Evolutionary conservation across 2,888 invertebrate species (phyloP).

Genomic region (Leistus spinibarbis): DNA sequence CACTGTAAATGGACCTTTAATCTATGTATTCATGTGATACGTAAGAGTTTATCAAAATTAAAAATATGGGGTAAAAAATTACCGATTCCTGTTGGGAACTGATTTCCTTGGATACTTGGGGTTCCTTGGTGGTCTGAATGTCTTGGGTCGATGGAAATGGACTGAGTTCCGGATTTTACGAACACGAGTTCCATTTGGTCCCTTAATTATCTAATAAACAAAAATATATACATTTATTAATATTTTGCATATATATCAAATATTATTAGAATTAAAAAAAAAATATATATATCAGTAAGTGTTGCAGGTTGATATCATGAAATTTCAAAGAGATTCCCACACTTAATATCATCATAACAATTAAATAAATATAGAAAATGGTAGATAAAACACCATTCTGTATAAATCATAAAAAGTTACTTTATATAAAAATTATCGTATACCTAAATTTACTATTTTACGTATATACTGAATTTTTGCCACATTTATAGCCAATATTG

Average conservation of each 20-base stretch:
- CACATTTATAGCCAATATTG: no score
- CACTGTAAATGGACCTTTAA: not conserved
- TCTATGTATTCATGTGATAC: not conserved
- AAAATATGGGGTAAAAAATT: conserved; percentile 48
- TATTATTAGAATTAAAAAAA: conserved; percentile 20
- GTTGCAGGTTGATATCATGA: conserved; percentile 50
- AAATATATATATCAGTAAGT: conserved; percentile 47
- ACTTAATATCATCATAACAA: conserved; percentile 55
- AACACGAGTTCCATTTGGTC: conserved; percentile 84
- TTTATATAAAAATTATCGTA: no score
- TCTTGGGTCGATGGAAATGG: conserved; percentile 94
- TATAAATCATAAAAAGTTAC: no score
- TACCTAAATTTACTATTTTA: no score
- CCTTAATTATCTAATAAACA: conserved; percentile 79
- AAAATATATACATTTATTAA: conserved; percentile 32
- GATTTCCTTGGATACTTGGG: conserved; percentile 97
- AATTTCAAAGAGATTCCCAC: conserved; percentile 64
- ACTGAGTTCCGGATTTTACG: conserved; percentile 94
- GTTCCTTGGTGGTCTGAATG: conserved; percentile 85
- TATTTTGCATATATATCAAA: conserved; percentile 17
- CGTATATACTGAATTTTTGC: no score
- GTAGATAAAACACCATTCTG: not conserved
- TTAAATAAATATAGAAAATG: not conserved
- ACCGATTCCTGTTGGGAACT: conserved; percentile 90
- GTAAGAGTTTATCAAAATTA: not conserved